phyloP scores from a whole-genome alignment of 2,113 vertebrate species.

The Zosterops hypoxanthus region DNA sequence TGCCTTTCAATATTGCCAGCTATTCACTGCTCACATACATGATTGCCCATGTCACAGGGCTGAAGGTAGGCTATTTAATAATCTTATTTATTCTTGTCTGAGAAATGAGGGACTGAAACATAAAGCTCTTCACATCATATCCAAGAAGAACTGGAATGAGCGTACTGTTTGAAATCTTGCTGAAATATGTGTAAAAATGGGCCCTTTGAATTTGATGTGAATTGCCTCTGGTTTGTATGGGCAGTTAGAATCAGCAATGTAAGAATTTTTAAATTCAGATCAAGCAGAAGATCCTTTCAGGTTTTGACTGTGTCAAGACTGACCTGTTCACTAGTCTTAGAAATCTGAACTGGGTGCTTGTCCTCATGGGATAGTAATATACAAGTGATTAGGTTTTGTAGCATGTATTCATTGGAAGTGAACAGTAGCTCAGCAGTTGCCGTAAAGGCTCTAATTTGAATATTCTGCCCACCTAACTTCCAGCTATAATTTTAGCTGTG shows the following conservation, averaged over 20 bases:
- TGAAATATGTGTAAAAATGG: neutral
- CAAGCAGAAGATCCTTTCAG: neutral
- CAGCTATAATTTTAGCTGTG: neutral
- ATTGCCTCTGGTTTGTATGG: neutral
- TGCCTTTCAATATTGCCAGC: constrained; percentile 98
- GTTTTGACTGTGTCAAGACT: neutral
- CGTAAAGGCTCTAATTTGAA: neutral
- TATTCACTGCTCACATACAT: constrained; percentile 95
- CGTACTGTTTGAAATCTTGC: neutral
- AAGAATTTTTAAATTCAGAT: neutral
- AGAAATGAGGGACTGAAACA: neutral
- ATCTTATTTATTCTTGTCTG: neutral
- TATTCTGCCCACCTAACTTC: neutral
- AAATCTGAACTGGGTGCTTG: neutral
- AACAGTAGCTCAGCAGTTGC: neutral
- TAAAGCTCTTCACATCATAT: neutral
- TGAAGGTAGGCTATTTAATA: constrained; percentile 78
- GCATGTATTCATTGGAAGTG: neutral
- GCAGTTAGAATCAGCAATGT: neutral
- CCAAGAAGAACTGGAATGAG: neutral
- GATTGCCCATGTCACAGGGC: constrained; percentile 93
- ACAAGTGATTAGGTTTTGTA: neutral
- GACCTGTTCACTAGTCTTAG: neutral
- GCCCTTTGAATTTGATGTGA: neutral
- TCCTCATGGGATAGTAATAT: neutral